These are phyloP conservation scores for Crypturellus undulatus DNA, from an alignment of 2,113 vertebrate species.

Conservation along the genomic window DNA sequence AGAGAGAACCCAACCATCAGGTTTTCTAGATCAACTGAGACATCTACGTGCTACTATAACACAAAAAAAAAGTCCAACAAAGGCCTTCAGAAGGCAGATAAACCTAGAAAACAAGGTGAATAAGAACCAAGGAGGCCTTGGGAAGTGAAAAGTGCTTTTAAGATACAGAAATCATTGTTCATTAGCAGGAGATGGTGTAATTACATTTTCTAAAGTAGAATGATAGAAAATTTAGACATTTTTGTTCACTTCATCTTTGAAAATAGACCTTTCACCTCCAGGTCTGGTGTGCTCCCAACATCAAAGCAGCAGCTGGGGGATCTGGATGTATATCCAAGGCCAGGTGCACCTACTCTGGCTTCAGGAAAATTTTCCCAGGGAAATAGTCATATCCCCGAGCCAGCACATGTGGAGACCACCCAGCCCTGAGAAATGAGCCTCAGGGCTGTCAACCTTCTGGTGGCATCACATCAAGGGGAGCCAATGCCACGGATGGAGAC, in stretches of 20 bases:
- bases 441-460: background rate
- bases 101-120: background rate
- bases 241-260: background rate
- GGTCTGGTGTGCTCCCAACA: rapidly evolving
- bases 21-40: background rate
- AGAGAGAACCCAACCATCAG: background rate
- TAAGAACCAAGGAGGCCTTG: background rate
- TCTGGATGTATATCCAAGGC: background rate
- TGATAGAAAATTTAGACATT: background rate
- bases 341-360: background rate
- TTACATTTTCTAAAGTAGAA: background rate
- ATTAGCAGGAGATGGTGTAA: rapidly evolving
- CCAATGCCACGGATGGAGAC: rapidly evolving
- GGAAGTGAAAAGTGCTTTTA: too few relatives aligned
- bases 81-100: background rate
- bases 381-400: rapidly evolving
- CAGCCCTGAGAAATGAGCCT: background rate
- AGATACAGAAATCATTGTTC: background rate
- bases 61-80: background rate
- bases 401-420: background rate
- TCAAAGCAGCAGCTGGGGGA: rapidly evolving
- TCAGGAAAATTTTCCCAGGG: background rate
- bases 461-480: rapidly evolving
- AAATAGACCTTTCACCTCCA: background rate
- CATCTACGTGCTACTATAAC: background rate